Evolutionary conservation across 2,888 invertebrate genomes (phyloP).

Genomic region (Polietes domitor): DNA sequence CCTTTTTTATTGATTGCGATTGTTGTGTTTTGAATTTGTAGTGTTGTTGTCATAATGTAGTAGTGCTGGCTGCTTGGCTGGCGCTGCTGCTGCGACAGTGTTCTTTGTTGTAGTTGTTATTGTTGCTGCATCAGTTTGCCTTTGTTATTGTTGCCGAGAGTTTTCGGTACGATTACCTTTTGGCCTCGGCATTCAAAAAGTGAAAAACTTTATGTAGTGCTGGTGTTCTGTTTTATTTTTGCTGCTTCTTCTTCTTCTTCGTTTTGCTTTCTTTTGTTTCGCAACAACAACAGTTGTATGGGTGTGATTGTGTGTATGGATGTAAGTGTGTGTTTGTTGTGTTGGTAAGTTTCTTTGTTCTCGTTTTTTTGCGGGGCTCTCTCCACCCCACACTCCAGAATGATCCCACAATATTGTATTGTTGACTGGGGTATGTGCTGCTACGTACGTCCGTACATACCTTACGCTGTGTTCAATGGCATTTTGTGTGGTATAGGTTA

Average conservation of each 20-base stretch:
- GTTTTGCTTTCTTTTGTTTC: constrained; percentile 21
- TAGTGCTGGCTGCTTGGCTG: not conserved
- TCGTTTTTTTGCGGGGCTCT: no score
- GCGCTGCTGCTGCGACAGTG: not conserved
- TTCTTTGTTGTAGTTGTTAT: constrained; percentile 49
- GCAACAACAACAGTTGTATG: not conserved
- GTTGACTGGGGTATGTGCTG: not conserved
- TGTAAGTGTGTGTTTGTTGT: constrained; percentile 45
- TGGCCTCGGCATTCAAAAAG: constrained; percentile 70
- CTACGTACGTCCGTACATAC: not conserved
- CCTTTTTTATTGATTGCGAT: constrained; percentile 19
- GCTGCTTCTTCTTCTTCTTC: constrained; percentile 18
- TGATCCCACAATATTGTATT: no score
- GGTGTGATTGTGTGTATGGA: not conserved
- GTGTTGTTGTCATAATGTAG: constrained; percentile 21
- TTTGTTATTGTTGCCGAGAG: constrained; percentile 50
- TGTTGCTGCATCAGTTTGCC: constrained; percentile 1
- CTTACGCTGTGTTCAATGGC: constrained; percentile 59
- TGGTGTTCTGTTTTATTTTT: constrained; percentile 14
- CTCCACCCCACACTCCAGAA: constrained; percentile 11
- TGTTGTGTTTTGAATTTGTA: not conserved
- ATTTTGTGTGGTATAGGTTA: constrained; percentile 69
- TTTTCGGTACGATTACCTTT: constrained; percentile 67
- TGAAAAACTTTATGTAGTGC: constrained; percentile 57
- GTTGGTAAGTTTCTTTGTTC: no score